Conservation (phyloP, 2,113 vertebrate species). For the Oryzias melastigma region DNA sequence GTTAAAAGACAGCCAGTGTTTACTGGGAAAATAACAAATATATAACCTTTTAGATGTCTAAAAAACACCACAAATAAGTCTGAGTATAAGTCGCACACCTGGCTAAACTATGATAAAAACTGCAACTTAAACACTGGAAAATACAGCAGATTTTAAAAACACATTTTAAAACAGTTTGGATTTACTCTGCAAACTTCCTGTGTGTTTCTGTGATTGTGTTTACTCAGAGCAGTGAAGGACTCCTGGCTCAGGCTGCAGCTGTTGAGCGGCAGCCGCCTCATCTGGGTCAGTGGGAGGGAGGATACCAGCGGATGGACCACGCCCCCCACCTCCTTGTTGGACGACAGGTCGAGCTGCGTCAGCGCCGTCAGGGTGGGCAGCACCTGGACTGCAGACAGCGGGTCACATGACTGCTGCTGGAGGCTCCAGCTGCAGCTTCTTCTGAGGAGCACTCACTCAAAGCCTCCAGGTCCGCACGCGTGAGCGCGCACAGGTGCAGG, state of each 20-base stretch:
- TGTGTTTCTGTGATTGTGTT: neutral
- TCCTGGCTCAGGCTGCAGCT: slow-evolving; percentile 78
- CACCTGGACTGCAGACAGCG: slow-evolving; percentile 79
- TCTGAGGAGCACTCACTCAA: slow-evolving; percentile 73
- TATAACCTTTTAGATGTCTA: too few species aligned
- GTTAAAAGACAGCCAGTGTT: too few species aligned
- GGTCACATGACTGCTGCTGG: slow-evolving; percentile 5
- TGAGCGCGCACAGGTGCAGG: slow-evolving; percentile 83
- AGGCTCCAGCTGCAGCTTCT: neutral
- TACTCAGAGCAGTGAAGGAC: slow-evolving; percentile 82
- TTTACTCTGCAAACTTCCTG: too few species aligned
- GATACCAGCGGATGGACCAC: slow-evolving; percentile 75
- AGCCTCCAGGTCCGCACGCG: slow-evolving; percentile 68
- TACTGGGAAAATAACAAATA: too few species aligned
- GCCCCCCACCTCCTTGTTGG: slow-evolving; percentile 80
- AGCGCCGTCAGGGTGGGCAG: slow-evolving; percentile 83
- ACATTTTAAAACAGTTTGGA: too few species aligned
- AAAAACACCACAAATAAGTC: too few species aligned
- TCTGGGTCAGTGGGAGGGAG: slow-evolving; percentile 76
- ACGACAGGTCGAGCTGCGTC: slow-evolving; percentile 82
- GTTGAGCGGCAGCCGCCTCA: slow-evolving; percentile 79
- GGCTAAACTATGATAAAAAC: too few species aligned
- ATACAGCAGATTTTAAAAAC: too few species aligned
- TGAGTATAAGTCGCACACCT: too few species aligned
- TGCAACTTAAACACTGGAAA: too few species aligned